A percentile compares a stretch with the other conserved stretches of the same genome.
Evolutionary conservation across 2,113 vertebrate genomes (phyloP).

Genomic region (Ancistrus triradiatus): DNA sequence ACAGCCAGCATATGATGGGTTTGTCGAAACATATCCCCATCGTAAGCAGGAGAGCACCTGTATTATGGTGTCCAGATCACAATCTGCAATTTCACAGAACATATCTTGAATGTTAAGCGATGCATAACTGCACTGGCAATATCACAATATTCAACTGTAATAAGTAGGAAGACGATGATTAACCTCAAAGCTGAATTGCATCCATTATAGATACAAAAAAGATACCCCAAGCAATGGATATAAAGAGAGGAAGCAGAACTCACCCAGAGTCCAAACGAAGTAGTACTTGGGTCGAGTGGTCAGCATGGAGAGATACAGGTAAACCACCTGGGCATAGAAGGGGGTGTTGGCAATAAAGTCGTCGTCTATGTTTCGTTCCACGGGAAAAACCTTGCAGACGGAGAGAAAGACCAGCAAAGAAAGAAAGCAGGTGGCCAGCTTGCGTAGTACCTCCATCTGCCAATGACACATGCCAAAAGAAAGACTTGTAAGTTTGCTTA

Average conservation of each 20-base stretch:
- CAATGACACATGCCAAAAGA: constrained; percentile 14
- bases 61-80: no score
- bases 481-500: neutral
- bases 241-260: constrained; percentile 46
- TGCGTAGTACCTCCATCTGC: constrained; percentile 80
- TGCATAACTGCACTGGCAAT: no score
- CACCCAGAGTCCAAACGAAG: constrained; percentile 93
- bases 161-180: no score
- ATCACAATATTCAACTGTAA: no score
- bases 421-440: constrained; percentile 81
- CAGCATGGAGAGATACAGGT: constrained; percentile 85
- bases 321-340: constrained; percentile 76
- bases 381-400: constrained; percentile 77
- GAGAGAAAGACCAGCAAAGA: constrained; percentile 85
- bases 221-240: no score
- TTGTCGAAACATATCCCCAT: no score
- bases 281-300: constrained; percentile 95
- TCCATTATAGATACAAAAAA: no score
- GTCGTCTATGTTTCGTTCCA: constrained; percentile 85
- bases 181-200: no score
- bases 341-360: constrained; percentile 79
- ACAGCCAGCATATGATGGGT: no score
- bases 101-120: no score
- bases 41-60: no score
- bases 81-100: no score